A percentile compares a stretch with the other conserved stretches of the same genome.
Evolutionary conservation across 2,888 invertebrate species (phyloP).

Genomic region (Drosophila mercatorum): DNA sequence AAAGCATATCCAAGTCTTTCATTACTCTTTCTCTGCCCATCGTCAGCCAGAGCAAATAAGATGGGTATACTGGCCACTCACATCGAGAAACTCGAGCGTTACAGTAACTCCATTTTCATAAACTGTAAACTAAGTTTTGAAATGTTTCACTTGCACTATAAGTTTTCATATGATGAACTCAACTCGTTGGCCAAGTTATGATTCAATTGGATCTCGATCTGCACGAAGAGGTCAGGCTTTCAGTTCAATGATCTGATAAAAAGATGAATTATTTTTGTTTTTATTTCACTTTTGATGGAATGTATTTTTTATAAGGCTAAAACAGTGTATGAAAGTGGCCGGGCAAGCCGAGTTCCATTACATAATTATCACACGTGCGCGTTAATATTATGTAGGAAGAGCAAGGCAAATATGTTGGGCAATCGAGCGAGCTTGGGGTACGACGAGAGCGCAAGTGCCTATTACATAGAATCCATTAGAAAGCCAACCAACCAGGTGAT

Average conservation of each 20-base stretch:
- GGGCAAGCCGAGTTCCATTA: constrained; percentile 53
- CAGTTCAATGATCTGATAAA: background rate
- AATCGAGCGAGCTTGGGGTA: constrained; percentile 39
- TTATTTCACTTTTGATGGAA: background rate
- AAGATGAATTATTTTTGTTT: background rate
- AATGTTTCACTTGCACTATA: background rate
- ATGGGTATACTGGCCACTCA: background rate
- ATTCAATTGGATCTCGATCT: background rate
- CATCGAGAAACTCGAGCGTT: background rate
- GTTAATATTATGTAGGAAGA: constrained; percentile 42
- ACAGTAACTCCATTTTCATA: background rate
- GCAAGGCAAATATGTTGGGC: constrained; percentile 64
- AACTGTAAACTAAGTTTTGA: background rate
- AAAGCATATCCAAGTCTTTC: constrained; percentile 24
- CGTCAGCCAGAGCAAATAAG: background rate
- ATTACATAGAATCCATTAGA: constrained; percentile 77
- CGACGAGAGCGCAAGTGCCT: constrained; percentile 34
- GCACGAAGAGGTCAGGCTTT: background rate
- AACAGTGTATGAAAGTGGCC: constrained; percentile 19
- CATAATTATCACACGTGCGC: constrained; percentile 45
- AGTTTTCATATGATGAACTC: background rate
- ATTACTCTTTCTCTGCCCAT: constrained; percentile 31
- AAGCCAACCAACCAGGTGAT: constrained; percentile 45
- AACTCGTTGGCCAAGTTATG: background rate
- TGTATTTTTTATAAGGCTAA: background rate